Evolutionary conservation across 1,140 invertebrate species (phyloP), one percentile per base, ranked within the genome.

Genomic region (Fopius arisanus): DNA sequence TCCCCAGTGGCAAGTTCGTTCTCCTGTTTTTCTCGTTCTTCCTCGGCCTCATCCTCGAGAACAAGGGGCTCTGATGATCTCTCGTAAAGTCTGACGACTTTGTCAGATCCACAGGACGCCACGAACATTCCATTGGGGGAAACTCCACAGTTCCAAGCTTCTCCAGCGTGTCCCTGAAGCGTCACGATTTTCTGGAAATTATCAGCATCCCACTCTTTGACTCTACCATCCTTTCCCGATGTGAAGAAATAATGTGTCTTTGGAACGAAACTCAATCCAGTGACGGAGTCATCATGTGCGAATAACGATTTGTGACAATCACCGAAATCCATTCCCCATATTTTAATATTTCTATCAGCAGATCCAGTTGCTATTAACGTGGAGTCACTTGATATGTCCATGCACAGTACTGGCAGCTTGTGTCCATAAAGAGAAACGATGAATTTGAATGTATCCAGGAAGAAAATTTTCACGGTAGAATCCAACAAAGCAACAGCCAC

Each of bases 271-370:
- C 93, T 90, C 3, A 99, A 81, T 62, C 93, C 92, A 65, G 95
- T 98, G 1, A 99, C 92, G 5, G 96, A 96, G 84, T 98, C 96
- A 81, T 99, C 97, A 86, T 99, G 98, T 1, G 97, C 97, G 88
- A 95, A 94, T 70, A 95, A 87, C 0, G 94, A 95, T 77, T 92
- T 93, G 83, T 96, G 95, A 80, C 97, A 99, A 87, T 99, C 97
- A 19, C 98, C 98, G 89, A 98, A 99, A 87, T 99, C 97, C 84
- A 99, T 91, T 54, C 98, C 97, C 98, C 98, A 99, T 75, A 99
- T 94, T 90, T 99, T 98, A 3, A 99, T 91, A 86, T 97, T 98
- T 21, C 97, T 91, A 88, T 99, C 98, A 0, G 94, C 94, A 16
- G 97, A 98, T 23, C 97, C 98, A 0, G 98, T 98, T 1, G 92